A percentile compares a stretch with the other conserved stretches of the same genome.
These are phyloP conservation scores for Epizoanthus fatuus DNA, from an alignment of 92 coral and sea anemone species.

Conservation along the genomic window DNA sequence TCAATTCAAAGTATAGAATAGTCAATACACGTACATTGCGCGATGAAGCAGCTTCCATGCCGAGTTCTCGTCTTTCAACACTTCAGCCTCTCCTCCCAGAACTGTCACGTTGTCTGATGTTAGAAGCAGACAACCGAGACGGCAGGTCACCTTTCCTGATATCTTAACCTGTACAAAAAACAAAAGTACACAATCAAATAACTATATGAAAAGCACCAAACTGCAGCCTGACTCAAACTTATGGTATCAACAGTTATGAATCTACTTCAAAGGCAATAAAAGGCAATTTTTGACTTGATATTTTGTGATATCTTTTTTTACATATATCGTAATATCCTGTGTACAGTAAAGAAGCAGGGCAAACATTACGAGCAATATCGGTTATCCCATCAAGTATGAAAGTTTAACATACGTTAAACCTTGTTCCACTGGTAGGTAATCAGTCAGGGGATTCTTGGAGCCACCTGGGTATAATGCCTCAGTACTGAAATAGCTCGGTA, in stretches of 20 bases:
- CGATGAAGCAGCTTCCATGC: constrained; percentile 86
- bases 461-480: no score
- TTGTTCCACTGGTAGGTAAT: no score
- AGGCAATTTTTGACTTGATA: no score
- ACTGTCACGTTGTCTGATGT: constrained; percentile 70
- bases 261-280: not conserved
- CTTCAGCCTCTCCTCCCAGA: constrained; percentile 84
- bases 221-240: no score
- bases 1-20: not conserved
- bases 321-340: no score
- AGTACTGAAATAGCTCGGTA: not conserved
- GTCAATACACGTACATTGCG: constrained; percentile 72
- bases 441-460: no score
- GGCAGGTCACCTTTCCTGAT: constrained; percentile 69
- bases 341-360: no score
- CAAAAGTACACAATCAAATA: not conserved
- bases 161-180: constrained; percentile 68
- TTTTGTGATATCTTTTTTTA: no score
- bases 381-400: no score
- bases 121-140: constrained; percentile 83
- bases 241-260: no score
- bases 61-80: constrained; percentile 75
- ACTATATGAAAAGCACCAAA: not conserved
- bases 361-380: no score
- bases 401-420: no score